Evolutionary conservation across 2,113 vertebrate species (phyloP).

Genomic region (Arvicanthis niloticus): DNA sequence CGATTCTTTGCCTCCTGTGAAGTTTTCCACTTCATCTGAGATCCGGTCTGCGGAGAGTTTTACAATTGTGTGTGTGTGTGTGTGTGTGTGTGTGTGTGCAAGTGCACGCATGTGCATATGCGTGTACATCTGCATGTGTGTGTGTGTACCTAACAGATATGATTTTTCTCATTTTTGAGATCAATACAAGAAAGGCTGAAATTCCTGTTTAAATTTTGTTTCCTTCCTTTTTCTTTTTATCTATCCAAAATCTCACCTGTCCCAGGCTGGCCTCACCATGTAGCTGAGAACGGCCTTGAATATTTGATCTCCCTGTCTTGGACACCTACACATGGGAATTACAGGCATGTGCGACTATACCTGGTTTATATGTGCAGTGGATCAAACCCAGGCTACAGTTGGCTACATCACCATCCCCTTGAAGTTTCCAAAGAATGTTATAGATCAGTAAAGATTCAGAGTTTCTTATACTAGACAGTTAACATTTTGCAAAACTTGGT

Average conservation of each 20-base stretch:
- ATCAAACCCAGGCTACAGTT: background rate
- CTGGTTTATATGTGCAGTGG: background rate
- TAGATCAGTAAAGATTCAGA: constrained; percentile 18
- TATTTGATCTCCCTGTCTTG: no score
- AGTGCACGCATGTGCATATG: no score
- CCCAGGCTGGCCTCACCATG: background rate
- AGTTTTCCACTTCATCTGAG: constrained; percentile 21
- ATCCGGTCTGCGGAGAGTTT: background rate
- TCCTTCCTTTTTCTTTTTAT: background rate
- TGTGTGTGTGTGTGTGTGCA: no score
- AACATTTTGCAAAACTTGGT: background rate
- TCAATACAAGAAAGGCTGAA: constrained; percentile 30
- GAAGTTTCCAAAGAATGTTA: background rate
- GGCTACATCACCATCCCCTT: no score
- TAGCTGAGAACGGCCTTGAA: background rate
- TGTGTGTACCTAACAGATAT: background rate
- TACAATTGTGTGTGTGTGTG: background rate
- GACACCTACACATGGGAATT: no score
- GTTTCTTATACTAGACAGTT: constrained; percentile 25
- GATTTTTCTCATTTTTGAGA: constrained; percentile 52
- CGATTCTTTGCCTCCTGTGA: background rate
- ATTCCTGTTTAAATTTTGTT: background rate
- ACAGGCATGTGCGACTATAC: no score
- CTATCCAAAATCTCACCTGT: background rate
- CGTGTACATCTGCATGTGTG: no score